These are phyloP conservation scores for Drosophila leontia DNA, from an alignment of 1,140 invertebrate genomes.

Conservation along the genomic window DNA sequence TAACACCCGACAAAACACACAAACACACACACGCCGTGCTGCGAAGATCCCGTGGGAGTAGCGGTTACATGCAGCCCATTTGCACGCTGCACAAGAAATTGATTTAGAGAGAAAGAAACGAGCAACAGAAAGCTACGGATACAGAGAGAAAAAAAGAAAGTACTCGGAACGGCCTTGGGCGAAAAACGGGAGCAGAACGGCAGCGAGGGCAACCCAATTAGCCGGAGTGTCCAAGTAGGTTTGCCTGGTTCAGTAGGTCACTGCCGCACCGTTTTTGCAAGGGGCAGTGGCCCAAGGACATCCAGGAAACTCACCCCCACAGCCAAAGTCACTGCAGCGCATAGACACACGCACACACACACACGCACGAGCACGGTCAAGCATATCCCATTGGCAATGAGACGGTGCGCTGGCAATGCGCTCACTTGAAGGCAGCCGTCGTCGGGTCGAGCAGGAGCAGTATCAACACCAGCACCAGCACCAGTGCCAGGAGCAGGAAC, in stretches of 20 bases:
- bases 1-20: conserved; percentile 17
- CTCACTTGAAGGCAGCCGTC: conserved; percentile 69
- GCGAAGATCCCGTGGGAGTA: conserved; percentile 8
- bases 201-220: conserved; percentile 55
- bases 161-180: conserved; percentile 62
- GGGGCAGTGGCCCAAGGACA: conserved; percentile 57
- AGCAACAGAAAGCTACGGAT: conserved; percentile 30
- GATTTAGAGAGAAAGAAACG: conserved; percentile 42
- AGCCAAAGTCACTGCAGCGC: conserved; percentile 9
- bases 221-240: conserved; percentile 16
- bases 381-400: conserved; percentile 61
- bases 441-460: conserved; percentile 34
- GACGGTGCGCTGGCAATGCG: conserved; percentile 69
- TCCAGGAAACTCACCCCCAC: conserved; percentile 24
- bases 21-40: conserved; percentile 7
- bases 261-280: conserved; percentile 44
- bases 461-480: background rate
- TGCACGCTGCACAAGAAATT: conserved; percentile 56
- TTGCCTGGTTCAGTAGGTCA: conserved; percentile 52
- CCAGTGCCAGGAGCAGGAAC: conserved; percentile 13
- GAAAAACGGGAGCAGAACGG: conserved; percentile 30
- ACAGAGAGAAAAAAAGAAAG: conserved; percentile 67
- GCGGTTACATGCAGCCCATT: conserved; percentile 39
- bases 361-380: conserved; percentile 9
- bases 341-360: conserved; percentile 11